Evolutionary conservation across 1,140 invertebrate species (phyloP).

Genomic region (Sogatella furcifera): DNA sequence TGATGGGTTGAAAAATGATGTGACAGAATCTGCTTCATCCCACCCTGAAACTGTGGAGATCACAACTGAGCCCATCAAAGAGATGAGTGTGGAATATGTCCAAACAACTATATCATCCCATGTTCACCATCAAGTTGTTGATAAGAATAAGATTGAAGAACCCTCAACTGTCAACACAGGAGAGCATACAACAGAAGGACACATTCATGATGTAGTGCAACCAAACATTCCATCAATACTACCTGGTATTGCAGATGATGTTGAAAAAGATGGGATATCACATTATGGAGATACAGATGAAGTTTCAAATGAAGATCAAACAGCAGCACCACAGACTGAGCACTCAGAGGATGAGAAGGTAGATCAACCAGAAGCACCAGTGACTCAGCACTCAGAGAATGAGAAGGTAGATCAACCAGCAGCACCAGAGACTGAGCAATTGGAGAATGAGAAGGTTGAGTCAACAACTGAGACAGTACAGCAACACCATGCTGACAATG

Average conservation of each 20-base stretch:
- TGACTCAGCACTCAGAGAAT: slow-evolving; percentile 6
- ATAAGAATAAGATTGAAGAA: no score
- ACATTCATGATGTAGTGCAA: neutral
- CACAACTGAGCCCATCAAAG: no score
- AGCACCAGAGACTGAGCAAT: slow-evolving; percentile 13
- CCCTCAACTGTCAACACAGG: no score
- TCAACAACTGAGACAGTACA: neutral
- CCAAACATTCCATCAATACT: neutral
- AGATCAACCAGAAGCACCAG: slow-evolving; percentile 10
- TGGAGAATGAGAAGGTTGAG: neutral
- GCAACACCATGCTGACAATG: neutral
- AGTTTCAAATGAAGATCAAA: slow-evolving; percentile 1
- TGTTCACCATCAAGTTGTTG: no score
- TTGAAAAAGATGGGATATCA: no score
- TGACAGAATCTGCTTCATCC: no score
- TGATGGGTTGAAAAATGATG: no score
- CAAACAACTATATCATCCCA: no score
- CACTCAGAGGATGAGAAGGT: neutral
- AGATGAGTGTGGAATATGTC: no score
- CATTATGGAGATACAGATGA: neutral
- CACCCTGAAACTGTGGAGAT: no score
- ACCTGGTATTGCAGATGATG: no score
- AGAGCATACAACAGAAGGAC: neutral
- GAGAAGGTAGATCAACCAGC: neutral
- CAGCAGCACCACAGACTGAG: slow-evolving; percentile 14